Evolutionary conservation across 2,888 invertebrate genomes (phyloP), one percentile per base, ranked within the genome.

Genomic region (Pterostichus madidus): DNA sequence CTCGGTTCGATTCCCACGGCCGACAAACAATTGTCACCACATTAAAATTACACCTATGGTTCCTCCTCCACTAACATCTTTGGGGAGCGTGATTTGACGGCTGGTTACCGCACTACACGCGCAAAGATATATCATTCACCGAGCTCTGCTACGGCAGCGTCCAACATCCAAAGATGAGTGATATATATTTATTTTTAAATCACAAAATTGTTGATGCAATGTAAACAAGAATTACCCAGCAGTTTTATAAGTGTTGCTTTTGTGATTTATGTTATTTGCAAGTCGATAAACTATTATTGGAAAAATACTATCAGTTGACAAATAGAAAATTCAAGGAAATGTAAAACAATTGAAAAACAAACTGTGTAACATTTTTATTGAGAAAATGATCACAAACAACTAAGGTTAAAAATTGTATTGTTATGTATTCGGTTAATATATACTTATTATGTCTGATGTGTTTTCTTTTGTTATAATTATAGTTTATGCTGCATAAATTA

Each of bases 201-300:
- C 24, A 56, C 15, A 56, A 56, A 13, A 17, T 17, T 15, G 15
- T 1, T 24, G 2, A 3, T 15, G 13, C 4, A 0, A 17, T 56
- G 53, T 56, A 56, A 56, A 56, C 53, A 56, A 56, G 15, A 6
- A 56, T 11, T 24, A 59, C 10, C 59, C 24, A 59, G 11, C 6
- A 59, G 31, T 59, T 31, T 24, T 24, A 24, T 59, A 24, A n/a
- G 10, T 17, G 31, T 31, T 8, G 1, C 31, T 5, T 7, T 10
- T 17, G n/a, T 59, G 59, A 59, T 59, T 59, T 59, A 59, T 59
- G 15, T 59, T 59, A 17, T 31, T 59, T n/a, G n/a, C n/a, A n/a
- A n/a, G 15, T 8, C 31, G 24, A 31, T 31, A 17, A 17, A n/a
- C n/a, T n/a, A n/a, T n/a, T 24, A 10, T 8, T 24, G 8, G 13